Base-by-base conservation (phyloP, 2,797 vertebrate genomes). In the Hapalemur alaotrensis region DNA sequence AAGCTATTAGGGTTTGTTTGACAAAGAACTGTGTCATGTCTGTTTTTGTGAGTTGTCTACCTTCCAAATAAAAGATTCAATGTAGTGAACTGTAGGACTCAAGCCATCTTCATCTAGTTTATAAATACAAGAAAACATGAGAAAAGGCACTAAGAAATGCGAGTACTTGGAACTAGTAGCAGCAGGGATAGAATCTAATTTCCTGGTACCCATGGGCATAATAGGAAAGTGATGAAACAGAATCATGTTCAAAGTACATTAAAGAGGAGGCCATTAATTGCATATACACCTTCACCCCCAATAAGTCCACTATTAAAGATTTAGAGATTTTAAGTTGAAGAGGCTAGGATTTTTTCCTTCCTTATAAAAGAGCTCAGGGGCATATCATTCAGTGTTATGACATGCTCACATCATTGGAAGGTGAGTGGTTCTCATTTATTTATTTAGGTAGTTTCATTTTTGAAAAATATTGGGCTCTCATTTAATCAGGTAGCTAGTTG, bases 1-100 rank as follows among this genome's bases (percentile, higher is more conserved):
- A 94, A 95, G 91, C 41, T 84, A 57, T 97, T 95, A 91, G 50
- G 89, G 57, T 96, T 94, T 96, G 41, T 75, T 94, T 97, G 92
- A 92, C 91, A 96, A 90, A 96, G 79, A 96, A 98, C 54, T 48
- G 9, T 89, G 83, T 93, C 88, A 57, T 96, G 84, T 97, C 95
- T 63, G 93, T 97, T 96, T 96, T 81, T 28, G 6, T 23, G 61
- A 89, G 17, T 38, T 93, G 4, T 84, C 81, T 65, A 22, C 50
- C 43, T 93, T 93, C 78, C 43, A 89, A 82, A 84, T 80, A 38
- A 65, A 94, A 82, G 54, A 59, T 35, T 32, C 52, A 25, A 13
- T 89, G 57, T 85, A 88, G 86, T 20, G 67, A 94, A 91, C 94
- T 97, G 61, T 89, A 17, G 81, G 52, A 48, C 61, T 88, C 46